These are phyloP conservation scores for Phocoena sinus DNA, from an alignment of 2,113 vertebrate species.

Conservation along the genomic window DNA sequence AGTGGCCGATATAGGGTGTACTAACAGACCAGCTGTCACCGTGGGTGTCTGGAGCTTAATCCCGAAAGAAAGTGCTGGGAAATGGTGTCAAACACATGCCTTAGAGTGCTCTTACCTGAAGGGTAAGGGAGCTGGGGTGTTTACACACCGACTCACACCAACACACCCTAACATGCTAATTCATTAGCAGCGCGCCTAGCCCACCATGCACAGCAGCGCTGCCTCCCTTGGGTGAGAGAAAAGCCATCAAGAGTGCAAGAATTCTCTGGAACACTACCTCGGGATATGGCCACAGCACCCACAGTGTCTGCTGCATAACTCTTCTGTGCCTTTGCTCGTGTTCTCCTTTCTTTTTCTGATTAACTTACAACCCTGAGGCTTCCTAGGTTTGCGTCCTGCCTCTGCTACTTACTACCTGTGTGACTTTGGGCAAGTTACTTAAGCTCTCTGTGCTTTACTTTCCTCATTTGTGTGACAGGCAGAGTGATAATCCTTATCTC, in stretches of 20 bases:
- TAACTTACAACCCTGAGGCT: not conserved
- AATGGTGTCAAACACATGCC: not conserved
- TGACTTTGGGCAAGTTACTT: not conserved
- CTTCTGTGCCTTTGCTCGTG: not conserved
- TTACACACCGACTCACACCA: not conserved
- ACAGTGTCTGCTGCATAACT: not conserved
- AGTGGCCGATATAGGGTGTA: not conserved
- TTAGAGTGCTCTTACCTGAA: not conserved
- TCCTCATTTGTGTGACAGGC: not conserved
- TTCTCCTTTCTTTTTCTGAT: not conserved
- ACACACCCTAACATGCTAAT: not conserved
- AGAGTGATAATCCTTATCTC: not conserved
- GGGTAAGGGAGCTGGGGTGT: not conserved
- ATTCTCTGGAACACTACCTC: not conserved
- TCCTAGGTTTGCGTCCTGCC: not conserved
- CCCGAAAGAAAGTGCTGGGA: not conserved
- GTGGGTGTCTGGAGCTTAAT: not conserved
- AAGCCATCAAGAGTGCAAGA: not conserved
- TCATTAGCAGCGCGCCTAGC: not conserved
- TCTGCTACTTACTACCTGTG: not conserved
- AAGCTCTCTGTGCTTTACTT: not conserved
- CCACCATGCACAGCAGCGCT: not conserved
- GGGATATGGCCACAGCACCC: fast-evolving
- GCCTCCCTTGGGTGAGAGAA: not conserved
- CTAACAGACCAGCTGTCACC: not conserved